These are phyloP conservation scores for Odontomyia ornata DNA, from an alignment of 2,888 invertebrate species.

Conservation along the genomic window DNA sequence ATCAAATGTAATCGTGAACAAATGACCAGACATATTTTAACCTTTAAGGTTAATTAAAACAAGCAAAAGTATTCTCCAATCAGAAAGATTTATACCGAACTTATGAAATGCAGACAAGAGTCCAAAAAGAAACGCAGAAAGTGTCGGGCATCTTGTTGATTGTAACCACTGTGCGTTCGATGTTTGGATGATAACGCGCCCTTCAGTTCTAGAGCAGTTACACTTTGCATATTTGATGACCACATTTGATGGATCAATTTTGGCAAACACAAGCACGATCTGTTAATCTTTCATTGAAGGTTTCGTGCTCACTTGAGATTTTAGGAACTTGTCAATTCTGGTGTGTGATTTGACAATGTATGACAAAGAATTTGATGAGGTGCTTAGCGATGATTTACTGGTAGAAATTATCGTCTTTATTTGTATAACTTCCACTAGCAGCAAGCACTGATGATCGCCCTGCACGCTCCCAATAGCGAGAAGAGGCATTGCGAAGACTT, in stretches of 20 bases:
- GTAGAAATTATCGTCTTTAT: conserved; percentile 53
- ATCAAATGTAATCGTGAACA: no score
- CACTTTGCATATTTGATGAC: conserved; percentile 68
- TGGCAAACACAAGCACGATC: conserved; percentile 67
- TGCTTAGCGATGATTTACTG: conserved; percentile 54
- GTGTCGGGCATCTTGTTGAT: conserved; percentile 92
- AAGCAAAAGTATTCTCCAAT: no score
- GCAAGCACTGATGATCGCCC: conserved; percentile 52
- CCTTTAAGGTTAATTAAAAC: no score
- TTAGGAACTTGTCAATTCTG: conserved; percentile 62
- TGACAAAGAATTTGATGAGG: conserved; percentile 58
- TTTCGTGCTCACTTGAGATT: conserved; percentile 60
- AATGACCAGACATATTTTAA: no score
- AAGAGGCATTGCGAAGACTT: conserved; percentile 57
- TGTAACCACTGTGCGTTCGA: conserved; percentile 91
- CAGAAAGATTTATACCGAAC: no score
- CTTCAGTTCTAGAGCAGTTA: conserved; percentile 71
- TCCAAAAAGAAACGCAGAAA: conserved; percentile 87
- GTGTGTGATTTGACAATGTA: conserved; percentile 64
- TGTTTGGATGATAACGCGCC: conserved; percentile 89
- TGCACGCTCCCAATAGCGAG: conserved; percentile 62
- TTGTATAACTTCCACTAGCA: conserved; percentile 42
- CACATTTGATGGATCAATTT: conserved; percentile 77
- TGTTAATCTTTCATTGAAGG: conserved; percentile 62
- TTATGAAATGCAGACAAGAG: no score